Evolutionary conservation across 2,888 invertebrate genomes (phyloP), one percentile per base, ranked within the genome.

Genomic region (Nymphalis c-album): DNA sequence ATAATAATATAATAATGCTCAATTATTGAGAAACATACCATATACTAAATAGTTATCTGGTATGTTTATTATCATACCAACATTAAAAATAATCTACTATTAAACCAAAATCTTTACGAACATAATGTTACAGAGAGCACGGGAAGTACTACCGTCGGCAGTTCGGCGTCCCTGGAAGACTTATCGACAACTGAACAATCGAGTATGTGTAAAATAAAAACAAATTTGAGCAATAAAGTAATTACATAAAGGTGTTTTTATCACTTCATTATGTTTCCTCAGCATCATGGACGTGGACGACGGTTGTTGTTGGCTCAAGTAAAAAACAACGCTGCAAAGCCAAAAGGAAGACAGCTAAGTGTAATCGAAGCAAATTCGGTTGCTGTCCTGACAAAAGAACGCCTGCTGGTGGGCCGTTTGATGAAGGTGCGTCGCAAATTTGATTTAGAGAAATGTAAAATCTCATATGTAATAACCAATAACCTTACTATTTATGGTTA

Each of bases 361-460:
- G 97, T 77, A 88, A 88, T 17, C 93, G 90, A 16, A 93, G 95
- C 10, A 85, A 93, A 76, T 97, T 95, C 79, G 98, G 98, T 6
- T 98, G 98, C 81, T 98, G 98, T 80, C 95, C 95, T 40, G 97
- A 98, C 84, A 95, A 94, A 51, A 94, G 94, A 71, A 96, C 95
- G 0, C 81, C 93, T 7, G 98, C 98, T 13, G 91, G 93, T 77
- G 98, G 97, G 78, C 96, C 97, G 16, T 97, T 97, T 76, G 95
- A 95, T 65, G 93, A 95, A 91, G 97, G 95, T 93, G 80, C 22
- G 18, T 40, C 50, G 16, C 6, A 62, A 17, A 31, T 55, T 63
- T 50, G 26, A 20, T 47, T 20, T 35, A 8, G 13, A 50, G 17
- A 57, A 51, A 18, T 47, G n/a, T 51, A 18, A 51, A 18, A 7